Evolutionary conservation across 2,888 invertebrate genomes (phyloP).

Genomic region (Steinernema scapterisci): DNA sequence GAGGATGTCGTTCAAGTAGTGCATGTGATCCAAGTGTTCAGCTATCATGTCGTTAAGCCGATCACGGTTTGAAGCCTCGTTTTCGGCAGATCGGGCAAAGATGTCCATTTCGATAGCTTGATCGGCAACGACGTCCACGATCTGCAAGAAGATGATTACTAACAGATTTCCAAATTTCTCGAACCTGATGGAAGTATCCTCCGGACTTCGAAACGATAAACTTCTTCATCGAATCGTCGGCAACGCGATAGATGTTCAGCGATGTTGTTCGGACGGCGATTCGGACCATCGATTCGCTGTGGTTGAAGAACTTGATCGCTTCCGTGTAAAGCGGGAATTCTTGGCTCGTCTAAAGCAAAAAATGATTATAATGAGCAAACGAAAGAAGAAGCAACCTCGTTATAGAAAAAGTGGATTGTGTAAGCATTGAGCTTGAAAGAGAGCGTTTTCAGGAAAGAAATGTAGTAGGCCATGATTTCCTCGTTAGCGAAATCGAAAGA

Average conservation of each 20-base stretch:
- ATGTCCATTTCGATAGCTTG: constrained; percentile 92
- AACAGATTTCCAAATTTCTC: too few relatives aligned
- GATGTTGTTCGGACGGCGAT: constrained; percentile 97
- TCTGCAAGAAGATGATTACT: too few relatives aligned
- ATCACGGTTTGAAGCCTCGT: constrained; percentile 76
- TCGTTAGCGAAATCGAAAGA: constrained; percentile 99
- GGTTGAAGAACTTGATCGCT: constrained; percentile 98
- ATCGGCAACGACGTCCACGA: constrained; percentile 98
- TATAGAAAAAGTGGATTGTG: constrained; percentile 99
- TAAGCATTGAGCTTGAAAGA: constrained; percentile 95
- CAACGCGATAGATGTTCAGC: constrained; percentile 84
- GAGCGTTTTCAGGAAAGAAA: constrained; percentile 95
- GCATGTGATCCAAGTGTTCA: constrained; percentile 93
- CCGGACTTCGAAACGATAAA: constrained; percentile 47
- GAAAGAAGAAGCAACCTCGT: constrained; percentile 75
- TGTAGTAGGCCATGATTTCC: constrained; percentile 86
- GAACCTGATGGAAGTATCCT: constrained; percentile 48
- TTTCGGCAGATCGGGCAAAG: constrained; percentile 86
- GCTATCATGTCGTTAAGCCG: constrained; percentile 71
- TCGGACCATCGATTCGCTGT: constrained; percentile 96
- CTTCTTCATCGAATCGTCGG: constrained; percentile 56
- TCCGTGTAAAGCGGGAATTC: constrained; percentile 99
- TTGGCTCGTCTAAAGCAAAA: constrained; percentile 82
- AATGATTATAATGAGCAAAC: neutral
- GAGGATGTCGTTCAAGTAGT: constrained; percentile 94